Evolutionary conservation across 2,113 vertebrate species (phyloP).

Genomic region (Sceloporus undulatus): DNA sequence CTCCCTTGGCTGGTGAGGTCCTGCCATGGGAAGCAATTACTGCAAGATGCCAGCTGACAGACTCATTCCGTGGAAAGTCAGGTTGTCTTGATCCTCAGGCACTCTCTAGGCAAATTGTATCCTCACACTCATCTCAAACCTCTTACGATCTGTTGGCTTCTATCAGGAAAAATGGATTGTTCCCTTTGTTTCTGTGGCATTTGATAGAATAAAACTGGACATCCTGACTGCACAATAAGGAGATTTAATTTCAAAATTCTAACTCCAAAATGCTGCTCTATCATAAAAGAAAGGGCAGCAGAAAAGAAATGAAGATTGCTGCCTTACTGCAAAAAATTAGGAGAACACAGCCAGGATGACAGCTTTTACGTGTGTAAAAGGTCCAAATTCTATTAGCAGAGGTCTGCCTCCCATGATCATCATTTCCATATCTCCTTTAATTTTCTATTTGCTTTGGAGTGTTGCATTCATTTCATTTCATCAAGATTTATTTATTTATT

Average conservation of each 20-base stretch:
- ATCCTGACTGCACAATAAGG: slow-evolving; percentile 83
- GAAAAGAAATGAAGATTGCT: slow-evolving; percentile 72
- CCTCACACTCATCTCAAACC: slow-evolving; percentile 93
- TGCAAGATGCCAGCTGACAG: slow-evolving; percentile 97
- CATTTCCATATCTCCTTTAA: slow-evolving; percentile 53
- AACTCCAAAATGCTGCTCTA: slow-evolving; percentile 74
- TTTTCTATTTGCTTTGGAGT: slow-evolving; percentile 61
- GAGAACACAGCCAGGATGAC: slow-evolving; percentile 44
- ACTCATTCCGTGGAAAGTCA: slow-evolving; percentile 89
- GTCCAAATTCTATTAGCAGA: slow-evolving; percentile 66
- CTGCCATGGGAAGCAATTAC: slow-evolving; percentile 99
- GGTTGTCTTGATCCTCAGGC: slow-evolving; percentile 92
- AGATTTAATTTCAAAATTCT: slow-evolving; percentile 81
- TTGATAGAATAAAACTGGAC: slow-evolving; percentile 83
- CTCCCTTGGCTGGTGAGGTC: slow-evolving; percentile 88
- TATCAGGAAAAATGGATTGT: slow-evolving; percentile 90
- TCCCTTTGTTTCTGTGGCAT: slow-evolving; percentile 90
- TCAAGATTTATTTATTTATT: slow-evolving; percentile 19
- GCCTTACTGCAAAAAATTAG: slow-evolving; percentile 73
- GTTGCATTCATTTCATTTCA: slow-evolving; percentile 40
- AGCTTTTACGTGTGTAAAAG: slow-evolving; percentile 61
- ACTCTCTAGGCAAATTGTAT: slow-evolving; percentile 98
- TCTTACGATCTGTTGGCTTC: slow-evolving; percentile 91
- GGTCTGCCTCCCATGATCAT: slow-evolving; percentile 57
- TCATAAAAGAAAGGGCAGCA: slow-evolving; percentile 71